A percentile compares a stretch with the other conserved stretches of the same genome.
These are phyloP conservation scores for Lathamus discolor DNA, from an alignment of 2,113 vertebrate genomes.

Conservation along the genomic window DNA sequence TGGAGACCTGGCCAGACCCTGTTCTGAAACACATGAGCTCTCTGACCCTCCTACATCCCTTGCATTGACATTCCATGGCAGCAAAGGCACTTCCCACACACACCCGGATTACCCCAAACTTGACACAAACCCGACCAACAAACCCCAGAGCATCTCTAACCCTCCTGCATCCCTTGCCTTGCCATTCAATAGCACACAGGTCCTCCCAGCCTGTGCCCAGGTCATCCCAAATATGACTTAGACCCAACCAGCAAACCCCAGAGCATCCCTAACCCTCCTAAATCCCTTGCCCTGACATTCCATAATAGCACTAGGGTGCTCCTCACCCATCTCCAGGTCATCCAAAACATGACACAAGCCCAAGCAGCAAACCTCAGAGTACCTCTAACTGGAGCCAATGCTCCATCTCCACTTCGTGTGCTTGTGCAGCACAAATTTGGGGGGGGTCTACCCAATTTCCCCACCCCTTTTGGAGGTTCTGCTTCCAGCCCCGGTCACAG, in stretches of 20 bases:
- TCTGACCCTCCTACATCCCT: too few relatives aligned
- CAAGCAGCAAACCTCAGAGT: not conserved
- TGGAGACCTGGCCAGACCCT: not conserved
- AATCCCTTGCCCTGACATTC: not conserved
- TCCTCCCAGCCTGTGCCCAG: too few relatives aligned
- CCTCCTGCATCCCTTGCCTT: not conserved
- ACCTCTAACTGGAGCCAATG: accelerated
- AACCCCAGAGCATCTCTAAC: not conserved
- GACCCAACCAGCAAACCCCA: not conserved
- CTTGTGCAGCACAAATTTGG: not conserved
- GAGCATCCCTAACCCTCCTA: not conserved
- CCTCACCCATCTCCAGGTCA: not conserved
- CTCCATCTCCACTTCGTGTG: accelerated
- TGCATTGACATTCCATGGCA: not conserved
- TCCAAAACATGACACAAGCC: not conserved
- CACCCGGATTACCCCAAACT: not conserved
- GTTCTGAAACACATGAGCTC: not conserved
- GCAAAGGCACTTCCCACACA: too few relatives aligned
- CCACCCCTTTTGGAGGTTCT: not conserved
- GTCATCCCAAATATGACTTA: not conserved
- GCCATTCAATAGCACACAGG: not conserved
- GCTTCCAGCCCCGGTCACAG: not conserved
- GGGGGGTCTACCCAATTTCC: not conserved
- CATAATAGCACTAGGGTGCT: not conserved
- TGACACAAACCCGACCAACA: accelerated